Percentiles rank a stretch among this genome's conserved stretches.
Conservation (phyloP, 2,797 vertebrate genomes). For the Holocentrus rufus region DNA sequence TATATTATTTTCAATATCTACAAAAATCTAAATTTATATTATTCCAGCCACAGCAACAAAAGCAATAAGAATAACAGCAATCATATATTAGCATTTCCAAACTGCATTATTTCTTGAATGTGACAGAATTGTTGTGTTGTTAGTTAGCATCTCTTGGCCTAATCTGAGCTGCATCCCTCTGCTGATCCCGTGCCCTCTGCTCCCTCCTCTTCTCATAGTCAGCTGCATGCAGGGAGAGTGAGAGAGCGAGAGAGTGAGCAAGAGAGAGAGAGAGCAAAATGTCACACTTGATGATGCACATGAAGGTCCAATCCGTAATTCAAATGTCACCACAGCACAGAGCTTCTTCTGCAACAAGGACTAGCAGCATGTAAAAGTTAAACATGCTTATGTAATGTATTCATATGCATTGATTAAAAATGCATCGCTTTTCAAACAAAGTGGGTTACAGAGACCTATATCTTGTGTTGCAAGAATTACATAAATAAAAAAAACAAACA, state of each 20-base stretch:
- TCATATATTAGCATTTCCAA: slow-evolving; percentile 1
- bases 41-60: no score
- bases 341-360: neutral
- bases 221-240: slow-evolving; percentile 46
- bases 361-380: neutral
- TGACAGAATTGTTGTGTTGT: neutral
- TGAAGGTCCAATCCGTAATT: slow-evolving; percentile 5
- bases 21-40: no score
- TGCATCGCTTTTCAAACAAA: no score
- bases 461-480: no score
- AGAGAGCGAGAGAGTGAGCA: neutral
- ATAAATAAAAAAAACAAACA: no score
- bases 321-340: no score
- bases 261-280: neutral
- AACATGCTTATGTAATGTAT: neutral
- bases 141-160: slow-evolving; percentile 34
- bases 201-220: slow-evolving; percentile 52
- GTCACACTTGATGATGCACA: slow-evolving; percentile 12
- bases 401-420: no score
- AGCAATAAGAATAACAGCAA: slow-evolving; percentile 1
- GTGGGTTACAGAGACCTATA: no score
- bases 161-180: slow-evolving; percentile 1
- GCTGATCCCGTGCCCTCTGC: slow-evolving; percentile 22
- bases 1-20: no score
- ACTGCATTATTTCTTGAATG: neutral